Conservation (phyloP, 2,113 vertebrate species). For the Rhea americana region DNA sequence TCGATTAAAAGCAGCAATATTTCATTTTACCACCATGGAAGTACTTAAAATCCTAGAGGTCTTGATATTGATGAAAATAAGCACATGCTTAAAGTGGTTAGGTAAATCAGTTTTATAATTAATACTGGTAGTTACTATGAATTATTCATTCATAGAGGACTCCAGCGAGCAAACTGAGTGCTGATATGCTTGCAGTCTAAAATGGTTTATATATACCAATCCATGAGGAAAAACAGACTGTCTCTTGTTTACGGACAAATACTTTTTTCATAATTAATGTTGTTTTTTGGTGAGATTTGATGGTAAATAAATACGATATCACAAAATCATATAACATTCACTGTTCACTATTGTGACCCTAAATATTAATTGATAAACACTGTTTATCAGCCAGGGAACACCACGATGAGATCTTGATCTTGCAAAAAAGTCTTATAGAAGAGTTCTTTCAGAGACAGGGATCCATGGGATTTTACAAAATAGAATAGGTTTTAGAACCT, state of each 20-base stretch:
- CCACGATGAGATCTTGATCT: too few species aligned
- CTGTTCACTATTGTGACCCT: too few species aligned
- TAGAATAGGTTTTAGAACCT: not conserved
- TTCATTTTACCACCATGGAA: not conserved
- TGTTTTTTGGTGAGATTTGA: not conserved
- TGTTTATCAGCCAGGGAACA: too few species aligned
- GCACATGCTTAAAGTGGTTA: not conserved
- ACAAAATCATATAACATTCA: not conserved
- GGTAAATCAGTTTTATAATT: not conserved
- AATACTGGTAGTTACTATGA: not conserved
- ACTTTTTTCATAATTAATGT: not conserved
- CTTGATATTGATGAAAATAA: not conserved
- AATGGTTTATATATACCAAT: not conserved
- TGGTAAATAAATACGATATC: not conserved
- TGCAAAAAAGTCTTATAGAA: too few species aligned
- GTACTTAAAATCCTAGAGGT: not conserved
- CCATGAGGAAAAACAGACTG: not conserved
- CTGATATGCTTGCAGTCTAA: not conserved
- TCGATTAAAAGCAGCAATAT: not conserved
- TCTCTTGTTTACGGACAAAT: not conserved
- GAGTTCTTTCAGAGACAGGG: too few species aligned
- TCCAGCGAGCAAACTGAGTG: not conserved
- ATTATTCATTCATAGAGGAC: not conserved
- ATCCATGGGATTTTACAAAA: not conserved
- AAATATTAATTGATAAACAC: too few species aligned